These are phyloP conservation scores for Poeciliopsis turrubarensis DNA, from an alignment of 2,113 vertebrate genomes.

Conservation along the genomic window DNA sequence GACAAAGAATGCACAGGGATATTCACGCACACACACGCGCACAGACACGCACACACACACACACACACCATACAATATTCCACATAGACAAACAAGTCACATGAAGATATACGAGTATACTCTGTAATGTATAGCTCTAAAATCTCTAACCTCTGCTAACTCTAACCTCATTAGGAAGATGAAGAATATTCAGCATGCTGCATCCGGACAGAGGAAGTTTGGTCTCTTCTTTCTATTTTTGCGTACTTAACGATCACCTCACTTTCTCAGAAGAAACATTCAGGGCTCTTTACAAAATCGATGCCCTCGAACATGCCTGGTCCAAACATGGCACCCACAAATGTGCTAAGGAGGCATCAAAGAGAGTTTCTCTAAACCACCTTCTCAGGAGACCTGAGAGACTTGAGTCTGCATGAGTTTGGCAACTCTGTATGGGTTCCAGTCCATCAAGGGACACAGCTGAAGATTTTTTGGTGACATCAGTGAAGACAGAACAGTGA, in stretches of 20 bases:
- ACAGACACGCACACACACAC: constrained; percentile 1
- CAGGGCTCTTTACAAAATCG: background rate
- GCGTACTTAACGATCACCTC: background rate
- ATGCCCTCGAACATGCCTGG: background rate
- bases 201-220: background rate
- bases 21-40: constrained; percentile 5
- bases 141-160: background rate
- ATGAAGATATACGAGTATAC: background rate
- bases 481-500: too few relatives aligned
- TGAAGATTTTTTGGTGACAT: too few relatives aligned
- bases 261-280: background rate
- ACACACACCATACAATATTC: constrained; percentile 28
- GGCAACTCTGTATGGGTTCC: too few relatives aligned
- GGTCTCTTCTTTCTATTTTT: background rate
- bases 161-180: background rate
- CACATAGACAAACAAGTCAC: constrained; percentile 21
- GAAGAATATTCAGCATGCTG: background rate
- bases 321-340: background rate
- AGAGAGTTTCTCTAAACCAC: background rate
- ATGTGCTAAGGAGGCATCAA: background rate
- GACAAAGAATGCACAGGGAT: background rate
- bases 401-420: too few relatives aligned
- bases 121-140: background rate
- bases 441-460: too few relatives aligned
- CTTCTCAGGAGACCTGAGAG: too few relatives aligned